phyloP scores from a whole-genome alignment of 2,797 vertebrate genomes.

The Astyanax mexicanus region DNA sequence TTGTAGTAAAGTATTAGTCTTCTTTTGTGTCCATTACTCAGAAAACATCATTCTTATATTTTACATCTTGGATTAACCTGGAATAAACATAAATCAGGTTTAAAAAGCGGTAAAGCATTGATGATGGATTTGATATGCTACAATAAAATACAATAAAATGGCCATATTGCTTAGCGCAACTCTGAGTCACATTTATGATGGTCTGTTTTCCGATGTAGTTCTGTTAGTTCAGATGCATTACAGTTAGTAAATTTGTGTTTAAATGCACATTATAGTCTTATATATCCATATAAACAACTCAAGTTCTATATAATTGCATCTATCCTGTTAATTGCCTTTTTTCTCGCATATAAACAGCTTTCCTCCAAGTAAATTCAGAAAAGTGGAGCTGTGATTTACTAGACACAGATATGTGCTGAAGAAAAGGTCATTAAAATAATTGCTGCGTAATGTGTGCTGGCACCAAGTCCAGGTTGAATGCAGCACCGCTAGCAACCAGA shows the following conservation, averaged over 20 bases:
- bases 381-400: neutral
- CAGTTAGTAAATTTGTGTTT: neutral
- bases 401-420: neutral
- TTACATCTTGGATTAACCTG: too few relatives aligned
- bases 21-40: too few relatives aligned
- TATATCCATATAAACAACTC: neutral
- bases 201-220: neutral
- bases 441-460: constrained; percentile 37
- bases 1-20: too few relatives aligned
- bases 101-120: too few relatives aligned
- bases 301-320: neutral
- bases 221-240: neutral
- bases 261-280: neutral
- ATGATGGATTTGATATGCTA: too few relatives aligned
- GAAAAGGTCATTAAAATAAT: constrained; percentile 51
- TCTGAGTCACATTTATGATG: neutral
- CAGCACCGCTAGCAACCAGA: constrained; percentile 35
- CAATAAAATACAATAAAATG: too few relatives aligned
- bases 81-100: too few relatives aligned
- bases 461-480: constrained; percentile 37
- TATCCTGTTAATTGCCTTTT: neutral
- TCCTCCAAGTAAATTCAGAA: neutral
- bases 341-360: neutral
- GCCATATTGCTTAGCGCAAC: too few relatives aligned
- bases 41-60: too few relatives aligned